Evolutionary conservation across 2,797 vertebrate genomes (phyloP).

Genomic region (Melanotaenia pygmaea): DNA sequence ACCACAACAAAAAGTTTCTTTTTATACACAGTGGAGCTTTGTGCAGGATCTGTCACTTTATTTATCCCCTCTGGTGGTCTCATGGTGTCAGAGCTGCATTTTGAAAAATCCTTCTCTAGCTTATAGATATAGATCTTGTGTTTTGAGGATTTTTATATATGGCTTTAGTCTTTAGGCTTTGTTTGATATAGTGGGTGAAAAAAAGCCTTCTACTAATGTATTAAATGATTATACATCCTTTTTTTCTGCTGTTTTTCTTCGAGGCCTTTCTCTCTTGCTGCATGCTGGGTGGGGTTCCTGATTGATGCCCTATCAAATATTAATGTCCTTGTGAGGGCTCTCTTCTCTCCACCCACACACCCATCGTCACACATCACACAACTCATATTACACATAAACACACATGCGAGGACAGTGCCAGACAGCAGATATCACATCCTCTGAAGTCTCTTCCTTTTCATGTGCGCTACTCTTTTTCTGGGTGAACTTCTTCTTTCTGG

Average conservation of each 20-base stretch:
- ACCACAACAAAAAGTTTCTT: constrained; percentile 34
- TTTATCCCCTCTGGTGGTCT: constrained; percentile 46
- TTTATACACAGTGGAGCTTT: constrained; percentile 17
- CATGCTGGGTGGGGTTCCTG: constrained; percentile 34
- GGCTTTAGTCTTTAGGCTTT: constrained; percentile 27
- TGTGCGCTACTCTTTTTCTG: constrained; percentile 33
- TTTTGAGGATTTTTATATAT: neutral
- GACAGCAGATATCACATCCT: constrained; percentile 49
- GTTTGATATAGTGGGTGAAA: constrained; percentile 8
- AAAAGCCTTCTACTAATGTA: neutral
- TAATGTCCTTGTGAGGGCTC: constrained; percentile 51
- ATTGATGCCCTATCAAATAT: constrained; percentile 74
- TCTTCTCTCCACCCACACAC: constrained; percentile 56
- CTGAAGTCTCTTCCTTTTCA: constrained; percentile 62
- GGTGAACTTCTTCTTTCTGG: constrained; percentile 34
- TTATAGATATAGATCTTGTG: constrained; percentile 13
- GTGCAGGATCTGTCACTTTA: constrained; percentile 22
- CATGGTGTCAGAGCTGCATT: constrained; percentile 16
- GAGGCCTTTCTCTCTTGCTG: neutral
- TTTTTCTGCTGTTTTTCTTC: neutral
- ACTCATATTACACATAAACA: constrained; percentile 31
- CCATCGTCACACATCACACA: constrained; percentile 20
- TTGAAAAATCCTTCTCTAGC: constrained; percentile 33
- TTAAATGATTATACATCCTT: neutral
- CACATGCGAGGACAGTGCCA: constrained; percentile 34